These are phyloP conservation scores for Microcebus lehilahytsara DNA, from an alignment of 2,113 vertebrate species.

Conservation along the genomic window DNA sequence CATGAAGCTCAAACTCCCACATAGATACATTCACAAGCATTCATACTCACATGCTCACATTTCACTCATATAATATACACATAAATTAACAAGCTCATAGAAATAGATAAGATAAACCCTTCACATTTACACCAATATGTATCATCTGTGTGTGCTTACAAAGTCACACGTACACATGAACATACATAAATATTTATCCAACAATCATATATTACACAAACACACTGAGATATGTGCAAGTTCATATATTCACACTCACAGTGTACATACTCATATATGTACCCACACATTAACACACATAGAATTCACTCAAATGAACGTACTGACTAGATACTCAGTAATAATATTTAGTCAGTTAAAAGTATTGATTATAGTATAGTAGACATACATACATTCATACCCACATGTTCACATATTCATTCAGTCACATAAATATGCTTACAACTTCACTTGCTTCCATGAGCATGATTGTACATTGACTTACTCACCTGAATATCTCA, in stretches of 20 bases:
- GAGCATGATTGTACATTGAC: not conserved
- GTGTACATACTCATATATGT: not conserved
- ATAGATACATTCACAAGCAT: not conserved
- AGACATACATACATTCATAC: not conserved
- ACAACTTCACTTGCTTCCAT: not conserved
- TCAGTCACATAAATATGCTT: not conserved
- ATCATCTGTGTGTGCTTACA: not conserved
- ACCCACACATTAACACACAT: not conserved
- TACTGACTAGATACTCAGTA: not conserved
- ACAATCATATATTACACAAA: not conserved
- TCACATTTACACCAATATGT: not conserved
- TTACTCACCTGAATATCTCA: not conserved
- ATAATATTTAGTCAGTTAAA: not conserved
- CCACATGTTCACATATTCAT: not conserved
- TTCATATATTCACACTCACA: not conserved
- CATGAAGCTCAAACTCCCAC: not conserved
- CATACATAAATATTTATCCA: not conserved
- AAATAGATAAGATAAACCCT: not conserved
- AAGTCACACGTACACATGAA: not conserved
- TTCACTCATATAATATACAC: not conserved
- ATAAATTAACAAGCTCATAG: not conserved
- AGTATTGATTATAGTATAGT: not conserved
- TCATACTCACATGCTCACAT: not conserved
- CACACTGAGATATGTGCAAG: not conserved
- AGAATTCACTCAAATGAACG: not conserved